These are phyloP conservation scores for Xiphorhynchus erythropygius DNA, from an alignment of 2,797 vertebrate species.

Conservation along the genomic window DNA sequence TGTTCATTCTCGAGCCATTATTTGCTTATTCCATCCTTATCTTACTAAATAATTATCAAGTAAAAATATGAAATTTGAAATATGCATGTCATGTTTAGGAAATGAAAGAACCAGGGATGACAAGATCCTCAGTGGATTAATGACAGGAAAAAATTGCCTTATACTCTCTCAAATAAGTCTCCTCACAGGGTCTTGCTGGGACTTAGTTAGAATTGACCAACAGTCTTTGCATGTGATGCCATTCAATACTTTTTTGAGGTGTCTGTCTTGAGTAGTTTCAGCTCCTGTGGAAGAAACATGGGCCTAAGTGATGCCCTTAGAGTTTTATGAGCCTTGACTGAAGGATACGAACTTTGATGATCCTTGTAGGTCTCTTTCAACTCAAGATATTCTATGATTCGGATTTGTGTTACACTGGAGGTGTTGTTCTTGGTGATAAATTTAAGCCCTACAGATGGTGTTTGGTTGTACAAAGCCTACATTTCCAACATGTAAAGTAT, in stretches of 20 bases:
- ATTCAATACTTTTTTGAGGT: not conserved
- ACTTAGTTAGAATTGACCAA: not conserved
- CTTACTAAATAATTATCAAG: constrained; percentile 64
- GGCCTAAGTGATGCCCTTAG: not conserved
- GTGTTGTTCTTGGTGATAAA: not conserved
- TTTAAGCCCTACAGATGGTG: not conserved
- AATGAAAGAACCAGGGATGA: not conserved
- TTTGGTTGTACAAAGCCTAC: not conserved
- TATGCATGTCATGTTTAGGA: not conserved
- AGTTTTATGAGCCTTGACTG: not conserved
- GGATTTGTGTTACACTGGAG: not conserved
- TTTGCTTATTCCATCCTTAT: constrained; percentile 50
- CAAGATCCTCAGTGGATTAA: not conserved
- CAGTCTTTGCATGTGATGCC: not conserved
- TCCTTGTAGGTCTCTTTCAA: not conserved
- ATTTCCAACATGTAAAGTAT: not conserved
- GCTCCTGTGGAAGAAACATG: not conserved
- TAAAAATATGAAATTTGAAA: constrained; percentile 40
- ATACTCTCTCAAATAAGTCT: not conserved
- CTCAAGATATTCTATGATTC: not conserved
- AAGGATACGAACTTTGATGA: not conserved
- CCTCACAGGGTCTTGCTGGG: not conserved
- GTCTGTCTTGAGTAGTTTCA: not conserved
- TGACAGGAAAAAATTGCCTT: not conserved
- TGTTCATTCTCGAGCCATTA: constrained; percentile 37